These are phyloP conservation scores for Eulithis prunata DNA, from an alignment of 2,888 invertebrate genomes.

Conservation along the genomic window DNA sequence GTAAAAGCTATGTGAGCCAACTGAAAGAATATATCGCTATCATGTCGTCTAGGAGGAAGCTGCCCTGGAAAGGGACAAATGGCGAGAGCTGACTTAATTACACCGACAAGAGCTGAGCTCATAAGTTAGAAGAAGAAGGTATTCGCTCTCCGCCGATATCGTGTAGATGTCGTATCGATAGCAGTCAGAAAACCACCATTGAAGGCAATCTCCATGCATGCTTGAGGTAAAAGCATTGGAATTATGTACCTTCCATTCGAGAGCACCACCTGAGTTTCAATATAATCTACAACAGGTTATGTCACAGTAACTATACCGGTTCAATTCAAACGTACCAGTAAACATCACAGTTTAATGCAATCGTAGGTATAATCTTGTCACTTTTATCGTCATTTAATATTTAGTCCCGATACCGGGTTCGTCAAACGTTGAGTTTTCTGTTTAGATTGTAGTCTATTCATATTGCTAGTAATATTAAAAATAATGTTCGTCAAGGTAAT, in stretches of 20 bases:
- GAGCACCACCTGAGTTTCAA: conserved; percentile 39
- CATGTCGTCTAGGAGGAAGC: no score
- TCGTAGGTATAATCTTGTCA: conserved; percentile 38
- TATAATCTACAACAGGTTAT: conserved; percentile 31
- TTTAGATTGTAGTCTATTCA: not conserved
- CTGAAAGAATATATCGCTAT: no score
- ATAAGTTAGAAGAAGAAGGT: no score
- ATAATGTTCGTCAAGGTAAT: not conserved
- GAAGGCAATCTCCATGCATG: conserved; percentile 31
- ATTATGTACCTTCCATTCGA: conserved; percentile 32
- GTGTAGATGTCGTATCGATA: no score
- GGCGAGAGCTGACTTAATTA: no score
- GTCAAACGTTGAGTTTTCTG: conserved; percentile 28
- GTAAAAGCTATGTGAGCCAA: no score
- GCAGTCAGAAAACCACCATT: conserved; percentile 6
- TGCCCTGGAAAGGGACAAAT: no score
- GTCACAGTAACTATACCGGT: conserved; percentile 33
- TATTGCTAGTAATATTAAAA: not conserved
- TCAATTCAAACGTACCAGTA: conserved; percentile 35
- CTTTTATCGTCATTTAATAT: conserved; percentile 43
- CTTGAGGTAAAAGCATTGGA: conserved; percentile 39
- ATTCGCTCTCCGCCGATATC: no score
- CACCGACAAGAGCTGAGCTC: no score
- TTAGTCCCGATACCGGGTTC: conserved; percentile 26
- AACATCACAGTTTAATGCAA: conserved; percentile 38